A percentile compares a stretch with the other conserved stretches of the same genome.
Evolutionary conservation across 1,140 invertebrate genomes (phyloP).

Genomic region (Zaprionus ornatus): DNA sequence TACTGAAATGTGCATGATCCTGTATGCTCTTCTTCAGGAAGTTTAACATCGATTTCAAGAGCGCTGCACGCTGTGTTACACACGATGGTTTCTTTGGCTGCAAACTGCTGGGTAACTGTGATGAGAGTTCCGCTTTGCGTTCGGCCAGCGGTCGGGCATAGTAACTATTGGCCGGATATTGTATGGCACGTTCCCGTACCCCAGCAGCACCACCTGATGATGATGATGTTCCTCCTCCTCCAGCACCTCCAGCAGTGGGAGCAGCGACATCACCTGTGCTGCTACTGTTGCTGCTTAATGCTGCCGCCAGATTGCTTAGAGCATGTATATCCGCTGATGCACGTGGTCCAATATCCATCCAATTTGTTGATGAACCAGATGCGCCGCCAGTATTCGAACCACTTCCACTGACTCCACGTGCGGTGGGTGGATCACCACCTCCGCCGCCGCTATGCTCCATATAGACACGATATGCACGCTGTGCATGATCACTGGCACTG

Average conservation of each 20-base stretch:
- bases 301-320: slow-evolving; percentile 18
- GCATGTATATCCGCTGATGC: slow-evolving; percentile 23
- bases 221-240: not conserved
- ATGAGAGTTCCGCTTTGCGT: slow-evolving; percentile 64
- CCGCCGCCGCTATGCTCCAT: slow-evolving; percentile 37
- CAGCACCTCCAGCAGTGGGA: not conserved
- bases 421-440: slow-evolving; percentile 6
- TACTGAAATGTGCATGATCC: slow-evolving; percentile 92
- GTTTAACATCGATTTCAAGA: slow-evolving; percentile 95
- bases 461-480: slow-evolving; percentile 46
- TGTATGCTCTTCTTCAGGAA: slow-evolving; percentile 95
- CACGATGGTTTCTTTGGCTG: slow-evolving; percentile 85
- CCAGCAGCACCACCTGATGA: not conserved
- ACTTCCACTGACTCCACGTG: not conserved
- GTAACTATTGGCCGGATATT: slow-evolving; percentile 71
- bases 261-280: not conserved
- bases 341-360: slow-evolving; percentile 32
- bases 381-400: not conserved
- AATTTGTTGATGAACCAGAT: slow-evolving; percentile 8
- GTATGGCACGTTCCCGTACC: slow-evolving; percentile 10
- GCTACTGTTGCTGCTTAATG: slow-evolving; percentile 20
- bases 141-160: slow-evolving; percentile 72
- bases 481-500: slow-evolving; percentile 32
- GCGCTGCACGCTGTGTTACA: slow-evolving; percentile 92
- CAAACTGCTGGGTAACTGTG: slow-evolving; percentile 64